These are phyloP conservation scores for Bombylius discolor DNA, from an alignment of 2,888 invertebrate genomes.

Conservation along the genomic window DNA sequence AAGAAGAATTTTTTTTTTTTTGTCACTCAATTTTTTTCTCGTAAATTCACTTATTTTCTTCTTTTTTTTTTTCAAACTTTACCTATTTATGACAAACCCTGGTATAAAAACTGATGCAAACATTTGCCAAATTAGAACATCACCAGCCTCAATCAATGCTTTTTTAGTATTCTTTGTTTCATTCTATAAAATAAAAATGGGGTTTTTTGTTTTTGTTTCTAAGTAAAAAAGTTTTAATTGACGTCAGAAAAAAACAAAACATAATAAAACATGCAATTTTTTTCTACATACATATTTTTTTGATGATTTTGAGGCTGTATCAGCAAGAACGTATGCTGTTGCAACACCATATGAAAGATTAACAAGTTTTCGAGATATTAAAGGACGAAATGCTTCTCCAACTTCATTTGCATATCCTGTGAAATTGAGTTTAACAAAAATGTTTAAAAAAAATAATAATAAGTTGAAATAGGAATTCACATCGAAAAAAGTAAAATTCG, in stretches of 20 bases:
- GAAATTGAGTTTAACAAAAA: slow-evolving; percentile 14
- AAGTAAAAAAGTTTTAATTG: background rate
- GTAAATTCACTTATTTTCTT: background rate
- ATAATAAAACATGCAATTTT: background rate
- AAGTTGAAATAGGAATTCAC: no score
- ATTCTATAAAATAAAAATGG: background rate
- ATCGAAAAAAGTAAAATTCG: no score
- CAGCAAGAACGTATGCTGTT: slow-evolving; percentile 73
- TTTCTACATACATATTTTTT: slow-evolving; percentile 41
- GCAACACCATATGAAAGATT: slow-evolving; percentile 66
- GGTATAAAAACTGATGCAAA: slow-evolving; percentile 67
- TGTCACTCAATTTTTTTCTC: background rate
- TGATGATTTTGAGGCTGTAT: slow-evolving; percentile 65
- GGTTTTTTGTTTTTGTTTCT: background rate
- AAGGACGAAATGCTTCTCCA: slow-evolving; percentile 80
- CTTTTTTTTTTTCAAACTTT: background rate
- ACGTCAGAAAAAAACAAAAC: no score
- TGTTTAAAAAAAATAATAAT: background rate
- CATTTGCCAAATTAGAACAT: slow-evolving; percentile 86
- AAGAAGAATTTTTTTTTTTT: slow-evolving; percentile 21
- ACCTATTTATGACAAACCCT: slow-evolving; percentile 79
- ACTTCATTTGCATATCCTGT: slow-evolving; percentile 93
- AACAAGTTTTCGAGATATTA: slow-evolving; percentile 60
- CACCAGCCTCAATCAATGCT: slow-evolving; percentile 45
- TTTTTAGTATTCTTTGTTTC: slow-evolving; percentile 8